A percentile compares a stretch with the other conserved stretches of the same genome.
phyloP scores from a whole-genome alignment of 1,140 invertebrate genomes.

The Megathymus violae region DNA sequence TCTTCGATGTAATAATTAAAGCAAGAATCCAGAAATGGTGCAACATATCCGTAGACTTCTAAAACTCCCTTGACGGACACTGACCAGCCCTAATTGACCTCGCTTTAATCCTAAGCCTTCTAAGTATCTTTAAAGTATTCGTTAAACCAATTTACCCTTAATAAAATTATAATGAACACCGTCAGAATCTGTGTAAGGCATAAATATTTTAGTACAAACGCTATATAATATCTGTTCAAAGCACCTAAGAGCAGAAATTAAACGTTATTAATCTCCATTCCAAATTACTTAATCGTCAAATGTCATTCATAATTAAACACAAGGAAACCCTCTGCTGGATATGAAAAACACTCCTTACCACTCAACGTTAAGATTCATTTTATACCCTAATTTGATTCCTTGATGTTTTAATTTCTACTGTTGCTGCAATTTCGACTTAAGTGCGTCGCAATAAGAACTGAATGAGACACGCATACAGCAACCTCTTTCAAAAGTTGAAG shows the following conservation, averaged over 20 bases:
- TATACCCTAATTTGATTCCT: slow-evolving; percentile 14
- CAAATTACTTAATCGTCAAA: slow-evolving; percentile 32
- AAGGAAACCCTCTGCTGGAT: not conserved
- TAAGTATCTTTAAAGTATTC: too few species aligned
- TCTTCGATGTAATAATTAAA: too few species aligned
- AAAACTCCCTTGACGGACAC: too few species aligned
- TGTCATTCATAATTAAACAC: slow-evolving; percentile 32
- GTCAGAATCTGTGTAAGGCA: not conserved
- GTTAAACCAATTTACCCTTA: too few species aligned
- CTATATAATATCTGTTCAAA: not conserved
- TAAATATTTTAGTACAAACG: slow-evolving; percentile 1
- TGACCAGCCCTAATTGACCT: too few species aligned
- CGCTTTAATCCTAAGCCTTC: too few species aligned
- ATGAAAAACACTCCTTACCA: slow-evolving; percentile 16
- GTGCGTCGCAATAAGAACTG: slow-evolving; percentile 41
- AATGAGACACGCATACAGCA: slow-evolving; percentile 45
- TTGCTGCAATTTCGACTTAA: slow-evolving; percentile 34
- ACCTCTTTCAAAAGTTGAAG: slow-evolving; percentile 49
- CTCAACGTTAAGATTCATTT: slow-evolving; percentile 22
- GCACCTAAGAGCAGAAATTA: not conserved
- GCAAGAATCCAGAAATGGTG: too few species aligned
- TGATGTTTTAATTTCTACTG: slow-evolving; percentile 12
- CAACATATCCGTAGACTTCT: too few species aligned
- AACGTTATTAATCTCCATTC: slow-evolving; percentile 15
- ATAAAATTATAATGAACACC: not conserved